Base-by-base conservation (phyloP, 2,113 vertebrate genomes). In the Mesembrinibis cayennensis region DNA sequence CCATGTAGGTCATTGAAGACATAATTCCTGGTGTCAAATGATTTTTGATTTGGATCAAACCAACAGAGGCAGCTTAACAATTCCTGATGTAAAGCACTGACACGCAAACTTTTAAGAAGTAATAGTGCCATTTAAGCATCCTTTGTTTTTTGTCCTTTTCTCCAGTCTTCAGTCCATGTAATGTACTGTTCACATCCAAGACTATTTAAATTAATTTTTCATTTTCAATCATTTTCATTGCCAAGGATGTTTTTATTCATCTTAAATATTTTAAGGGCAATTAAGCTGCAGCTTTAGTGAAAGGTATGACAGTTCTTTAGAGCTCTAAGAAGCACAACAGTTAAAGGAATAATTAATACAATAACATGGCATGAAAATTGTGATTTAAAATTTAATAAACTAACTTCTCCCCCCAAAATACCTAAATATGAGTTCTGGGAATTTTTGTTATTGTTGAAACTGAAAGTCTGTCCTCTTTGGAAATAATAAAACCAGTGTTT, bases 241-340 rank as follows among this genome's bases (percentile, higher is more conserved):
- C 67, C 90, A 86, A 78, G 38, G 17, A 91, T 82, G 26, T 56
- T 94, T 92, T 97, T 90, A 79, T 95, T 95, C 1, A 61, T 79
- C 45, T 91, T 97, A 93, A 96, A 97, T 96, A 96, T 97, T 97
- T 97, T 93, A 97, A 96, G 59, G 59, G 49, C 26, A 93, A 90
- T 95, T 95, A 93, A 82, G 58, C n/a, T 74, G 42, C 56, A 70
- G 18, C 34, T 95, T 95, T 94, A 93, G 93, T 93, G 89, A 82
- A 96, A 97, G 45, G 8, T 71, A 47, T 92, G 88, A 62, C 87
- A 95, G 72, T 55, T 83, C 71, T 71, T 32, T 61, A 89, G 62
- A 90, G 29, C 55, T 82, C 47, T 40, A 49, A 90, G 76, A 71
- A 94, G 44, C 12, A 85, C 63, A 81, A 61, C 19, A 81, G 32